A percentile compares a stretch with the other conserved stretches of the same genome.
These are phyloP conservation scores for Sus cebifrons DNA, from an alignment of 2,797 vertebrate species.

Conservation along the genomic window DNA sequence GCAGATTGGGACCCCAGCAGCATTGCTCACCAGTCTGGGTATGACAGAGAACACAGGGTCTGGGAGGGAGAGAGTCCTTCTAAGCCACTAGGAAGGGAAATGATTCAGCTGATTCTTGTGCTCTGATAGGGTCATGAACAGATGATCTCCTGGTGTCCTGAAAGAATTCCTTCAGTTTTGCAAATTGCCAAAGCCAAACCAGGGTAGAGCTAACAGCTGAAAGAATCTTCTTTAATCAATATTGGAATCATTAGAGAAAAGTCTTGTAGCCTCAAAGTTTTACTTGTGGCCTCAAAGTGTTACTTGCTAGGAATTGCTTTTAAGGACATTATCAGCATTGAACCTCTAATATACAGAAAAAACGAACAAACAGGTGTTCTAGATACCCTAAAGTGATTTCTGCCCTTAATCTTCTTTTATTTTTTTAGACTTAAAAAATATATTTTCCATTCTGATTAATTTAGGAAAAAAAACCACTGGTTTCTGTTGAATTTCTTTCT, in stretches of 20 bases:
- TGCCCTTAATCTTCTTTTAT: neutral
- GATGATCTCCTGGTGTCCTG: neutral
- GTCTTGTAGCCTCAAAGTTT: neutral
- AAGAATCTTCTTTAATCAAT: conserved; percentile 44
- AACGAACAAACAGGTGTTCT: neutral
- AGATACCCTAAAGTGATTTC: neutral
- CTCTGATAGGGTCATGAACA: neutral
- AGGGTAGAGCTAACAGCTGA: neutral
- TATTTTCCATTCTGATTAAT: too few species aligned
- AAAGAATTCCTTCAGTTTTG: conserved; percentile 6
- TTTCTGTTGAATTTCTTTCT: too few species aligned
- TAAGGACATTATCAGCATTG: neutral
- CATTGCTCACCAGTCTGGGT: neutral
- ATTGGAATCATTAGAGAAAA: neutral
- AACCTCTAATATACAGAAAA: neutral
- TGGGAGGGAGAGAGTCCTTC: neutral
- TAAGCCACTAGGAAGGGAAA: neutral
- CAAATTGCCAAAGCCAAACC: neutral
- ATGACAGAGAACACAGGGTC: too few species aligned
- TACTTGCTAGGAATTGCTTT: neutral
- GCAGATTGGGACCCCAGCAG: neutral
- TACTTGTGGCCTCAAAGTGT: too few species aligned
- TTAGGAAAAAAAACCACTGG: too few species aligned
- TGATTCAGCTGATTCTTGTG: neutral
- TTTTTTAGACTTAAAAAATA: too few species aligned